Conservation (phyloP, 2,113 vertebrate species). For the Desmodus rotundus region DNA sequence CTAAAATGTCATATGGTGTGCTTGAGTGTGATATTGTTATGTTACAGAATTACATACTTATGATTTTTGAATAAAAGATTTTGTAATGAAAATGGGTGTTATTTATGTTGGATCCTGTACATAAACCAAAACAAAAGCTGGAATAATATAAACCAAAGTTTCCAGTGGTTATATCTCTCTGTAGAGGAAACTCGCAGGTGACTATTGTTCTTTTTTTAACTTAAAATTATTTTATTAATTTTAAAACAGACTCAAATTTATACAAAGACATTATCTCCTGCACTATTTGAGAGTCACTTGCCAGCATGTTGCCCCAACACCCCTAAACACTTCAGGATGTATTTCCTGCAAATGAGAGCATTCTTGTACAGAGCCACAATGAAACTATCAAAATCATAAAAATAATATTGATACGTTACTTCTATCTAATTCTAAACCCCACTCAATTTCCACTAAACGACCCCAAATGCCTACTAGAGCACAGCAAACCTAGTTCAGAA, state of each 20-base stretch:
- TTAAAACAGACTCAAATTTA: background rate
- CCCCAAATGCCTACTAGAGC: background rate
- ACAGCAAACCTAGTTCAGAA: background rate
- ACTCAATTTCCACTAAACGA: background rate
- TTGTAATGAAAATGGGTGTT: too few relatives aligned
- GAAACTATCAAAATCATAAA: background rate
- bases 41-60: too few relatives aligned
- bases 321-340: background rate
- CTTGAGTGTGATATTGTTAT: too few relatives aligned
- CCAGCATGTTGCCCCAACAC: background rate
- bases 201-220: background rate
- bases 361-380: background rate
- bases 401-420: background rate
- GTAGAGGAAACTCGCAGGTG: background rate
- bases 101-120: background rate
- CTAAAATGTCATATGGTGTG: too few relatives aligned
- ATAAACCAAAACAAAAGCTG: background rate
- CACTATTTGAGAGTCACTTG: background rate
- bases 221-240: background rate
- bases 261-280: background rate
- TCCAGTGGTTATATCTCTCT: background rate
- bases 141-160: background rate
- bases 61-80: too few relatives aligned
- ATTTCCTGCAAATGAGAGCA: background rate
- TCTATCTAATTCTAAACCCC: background rate